Percentiles rank a stretch among this genome's conserved stretches.
Evolutionary conservation across 2,888 invertebrate genomes (phyloP).

Genomic region (Stenotaenia linearis): DNA sequence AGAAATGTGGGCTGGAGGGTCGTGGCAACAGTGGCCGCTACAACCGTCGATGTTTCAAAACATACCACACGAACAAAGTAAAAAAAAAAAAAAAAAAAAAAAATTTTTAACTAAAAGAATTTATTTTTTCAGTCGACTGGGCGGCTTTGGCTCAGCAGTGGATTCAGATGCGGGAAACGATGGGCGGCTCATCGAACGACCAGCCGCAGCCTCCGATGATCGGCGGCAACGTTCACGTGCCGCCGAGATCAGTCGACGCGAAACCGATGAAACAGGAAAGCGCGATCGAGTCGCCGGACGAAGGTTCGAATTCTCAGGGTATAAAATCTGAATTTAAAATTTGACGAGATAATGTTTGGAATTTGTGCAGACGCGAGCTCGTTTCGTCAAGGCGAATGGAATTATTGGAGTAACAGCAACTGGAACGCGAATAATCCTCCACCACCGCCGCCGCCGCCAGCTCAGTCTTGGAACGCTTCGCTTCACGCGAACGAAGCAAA

Average conservation of each 20-base stretch:
- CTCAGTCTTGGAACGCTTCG: slow-evolving; percentile 29
- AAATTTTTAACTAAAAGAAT: not conserved
- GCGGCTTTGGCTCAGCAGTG: slow-evolving; percentile 94
- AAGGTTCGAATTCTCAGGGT: slow-evolving; percentile 31
- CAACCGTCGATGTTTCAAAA: slow-evolving; percentile 77
- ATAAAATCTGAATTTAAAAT: not conserved
- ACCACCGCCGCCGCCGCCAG: not conserved
- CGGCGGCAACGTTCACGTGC: slow-evolving; percentile 33
- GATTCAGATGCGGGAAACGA: slow-evolving; percentile 88
- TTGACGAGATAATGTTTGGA: too few species aligned
- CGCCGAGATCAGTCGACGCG: slow-evolving; percentile 47
- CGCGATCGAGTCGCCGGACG: not conserved
- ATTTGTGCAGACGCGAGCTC: not conserved
- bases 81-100: not conserved
- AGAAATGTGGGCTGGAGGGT: slow-evolving; percentile 28
- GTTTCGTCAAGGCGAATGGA: slow-evolving; percentile 35
- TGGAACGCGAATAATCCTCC: slow-evolving; percentile 32
- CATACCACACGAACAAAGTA: slow-evolving; percentile 69
- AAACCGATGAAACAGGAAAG: slow-evolving; percentile 21
- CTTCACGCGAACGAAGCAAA: slow-evolving; percentile 36
- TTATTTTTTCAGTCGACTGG: slow-evolving; percentile 71
- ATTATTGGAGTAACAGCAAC: slow-evolving; percentile 34
- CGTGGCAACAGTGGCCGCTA: slow-evolving; percentile 62
- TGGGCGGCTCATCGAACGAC: slow-evolving; percentile 31
- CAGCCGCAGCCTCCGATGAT: slow-evolving; percentile 49